Evolutionary conservation across 2,888 invertebrate genomes (phyloP).

Genomic region (Myopa testacea): DNA sequence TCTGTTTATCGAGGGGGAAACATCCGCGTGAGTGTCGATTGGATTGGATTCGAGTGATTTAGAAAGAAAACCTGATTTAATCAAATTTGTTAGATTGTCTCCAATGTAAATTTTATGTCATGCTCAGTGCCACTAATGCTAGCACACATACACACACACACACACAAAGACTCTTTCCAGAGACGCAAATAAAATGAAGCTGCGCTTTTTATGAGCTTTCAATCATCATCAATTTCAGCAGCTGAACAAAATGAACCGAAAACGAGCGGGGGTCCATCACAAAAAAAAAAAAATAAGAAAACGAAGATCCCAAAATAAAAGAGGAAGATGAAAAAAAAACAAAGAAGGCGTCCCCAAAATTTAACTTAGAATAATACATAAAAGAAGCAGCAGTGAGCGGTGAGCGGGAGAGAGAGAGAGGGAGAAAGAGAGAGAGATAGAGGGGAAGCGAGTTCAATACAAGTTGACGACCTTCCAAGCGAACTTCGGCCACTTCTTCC

Average conservation of each 20-base stretch:
- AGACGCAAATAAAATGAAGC: not conserved
- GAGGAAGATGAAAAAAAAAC: not conserved
- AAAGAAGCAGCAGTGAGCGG: not conserved
- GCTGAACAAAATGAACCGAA: conserved; percentile 16
- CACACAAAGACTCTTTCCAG: not conserved
- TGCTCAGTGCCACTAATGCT: not conserved
- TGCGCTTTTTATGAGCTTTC: conserved; percentile 43
- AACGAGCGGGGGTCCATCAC: not conserved
- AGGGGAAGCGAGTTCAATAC: not conserved
- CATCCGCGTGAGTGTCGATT: too few relatives aligned
- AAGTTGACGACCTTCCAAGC: not conserved
- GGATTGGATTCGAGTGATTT: too few relatives aligned
- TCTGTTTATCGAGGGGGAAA: too few relatives aligned
- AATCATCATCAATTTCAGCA: conserved; percentile 47
- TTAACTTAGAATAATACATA: conserved; percentile 17
- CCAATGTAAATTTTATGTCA: conserved; percentile 6
- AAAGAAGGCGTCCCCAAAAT: conserved; percentile 16
- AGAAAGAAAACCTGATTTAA: conserved; percentile 5
- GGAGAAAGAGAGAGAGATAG: not conserved
- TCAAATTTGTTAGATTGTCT: conserved; percentile 2
- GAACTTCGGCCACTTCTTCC: not conserved
- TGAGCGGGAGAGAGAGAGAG: not conserved
- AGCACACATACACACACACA: not conserved
- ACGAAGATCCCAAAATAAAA: not conserved
- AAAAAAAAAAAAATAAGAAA: not conserved